These are phyloP conservation scores for Euglossa dilemma DNA, from an alignment of 1,140 invertebrate species.

Conservation along the genomic window DNA sequence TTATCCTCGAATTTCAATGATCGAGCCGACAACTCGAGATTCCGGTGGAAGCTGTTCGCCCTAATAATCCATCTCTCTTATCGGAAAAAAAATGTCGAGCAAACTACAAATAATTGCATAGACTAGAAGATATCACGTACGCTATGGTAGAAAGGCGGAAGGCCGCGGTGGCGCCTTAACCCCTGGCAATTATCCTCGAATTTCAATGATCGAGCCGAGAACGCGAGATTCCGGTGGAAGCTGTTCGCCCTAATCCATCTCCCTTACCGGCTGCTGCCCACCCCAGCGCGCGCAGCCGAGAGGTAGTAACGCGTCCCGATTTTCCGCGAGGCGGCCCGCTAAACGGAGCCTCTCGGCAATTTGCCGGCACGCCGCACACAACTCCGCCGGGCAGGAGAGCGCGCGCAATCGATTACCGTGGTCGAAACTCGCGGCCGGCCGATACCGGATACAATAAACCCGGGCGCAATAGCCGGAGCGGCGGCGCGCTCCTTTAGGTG, in stretches of 20 bases:
- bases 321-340: conserved; percentile 23
- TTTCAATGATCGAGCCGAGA: not conserved
- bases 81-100: too few relatives aligned
- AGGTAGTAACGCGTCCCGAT: conserved; percentile 9
- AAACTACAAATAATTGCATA: too few relatives aligned
- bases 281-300: not conserved
- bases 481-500: conserved; percentile 68
- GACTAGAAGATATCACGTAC: too few relatives aligned
- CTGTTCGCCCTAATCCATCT: not conserved
- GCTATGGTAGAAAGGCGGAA: too few relatives aligned
- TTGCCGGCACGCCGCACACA: conserved; percentile 27
- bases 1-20: too few relatives aligned
- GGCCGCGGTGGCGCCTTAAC: too few relatives aligned
- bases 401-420: conserved; percentile 44
- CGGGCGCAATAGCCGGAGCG: conserved; percentile 52
- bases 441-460: conserved; percentile 61
- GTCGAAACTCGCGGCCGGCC: conserved; percentile 42
- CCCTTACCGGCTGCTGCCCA: not conserved
- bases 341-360: conserved; percentile 38
- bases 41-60: not conserved
- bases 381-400: not conserved
- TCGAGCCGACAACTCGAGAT: not conserved
- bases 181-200: too few relatives aligned
- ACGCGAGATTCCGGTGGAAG: not conserved
- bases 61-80: not conserved